Conservation (phyloP, 2,797 vertebrate species). For the Schizothorax lantsangensis region DNA sequence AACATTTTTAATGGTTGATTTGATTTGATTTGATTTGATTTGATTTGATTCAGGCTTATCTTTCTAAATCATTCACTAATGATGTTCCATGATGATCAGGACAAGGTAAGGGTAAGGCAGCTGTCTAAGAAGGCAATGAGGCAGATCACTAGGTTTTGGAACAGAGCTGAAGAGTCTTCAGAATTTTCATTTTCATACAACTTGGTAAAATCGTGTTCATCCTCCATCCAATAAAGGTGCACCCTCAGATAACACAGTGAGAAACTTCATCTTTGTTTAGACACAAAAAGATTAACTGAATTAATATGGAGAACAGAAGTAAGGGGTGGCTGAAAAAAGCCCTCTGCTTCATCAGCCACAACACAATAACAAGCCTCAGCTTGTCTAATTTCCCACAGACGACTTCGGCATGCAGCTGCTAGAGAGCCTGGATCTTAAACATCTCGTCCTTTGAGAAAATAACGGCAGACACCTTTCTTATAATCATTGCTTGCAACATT, state of each 20-base stretch:
- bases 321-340: constrained; percentile 9
- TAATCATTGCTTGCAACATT: constrained; percentile 54
- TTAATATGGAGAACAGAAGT: constrained; percentile 4
- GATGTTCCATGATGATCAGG: background rate
- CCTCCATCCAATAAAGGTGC: constrained; percentile 9
- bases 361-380: constrained; percentile 34
- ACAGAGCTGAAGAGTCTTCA: background rate
- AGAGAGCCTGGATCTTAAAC: constrained; percentile 38
- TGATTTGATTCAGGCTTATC: background rate
- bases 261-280: constrained; percentile 6
- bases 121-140: background rate
- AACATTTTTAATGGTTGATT: no score
- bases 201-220: background rate
- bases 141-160: background rate
- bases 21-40: no score
- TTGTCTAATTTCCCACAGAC: constrained; percentile 31
- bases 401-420: constrained; percentile 38
- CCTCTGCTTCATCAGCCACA: constrained; percentile 31
- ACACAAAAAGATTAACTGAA: background rate
- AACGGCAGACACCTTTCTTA: constrained; percentile 56
- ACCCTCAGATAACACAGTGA: background rate
- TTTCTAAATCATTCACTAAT: background rate
- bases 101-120: background rate
- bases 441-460: constrained; percentile 60
- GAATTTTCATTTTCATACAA: background rate